Percentiles rank a stretch among this genome's conserved stretches.
phyloP scores from a whole-genome alignment of 2,888 invertebrate species.

The Hypomecis atomaria region DNA sequence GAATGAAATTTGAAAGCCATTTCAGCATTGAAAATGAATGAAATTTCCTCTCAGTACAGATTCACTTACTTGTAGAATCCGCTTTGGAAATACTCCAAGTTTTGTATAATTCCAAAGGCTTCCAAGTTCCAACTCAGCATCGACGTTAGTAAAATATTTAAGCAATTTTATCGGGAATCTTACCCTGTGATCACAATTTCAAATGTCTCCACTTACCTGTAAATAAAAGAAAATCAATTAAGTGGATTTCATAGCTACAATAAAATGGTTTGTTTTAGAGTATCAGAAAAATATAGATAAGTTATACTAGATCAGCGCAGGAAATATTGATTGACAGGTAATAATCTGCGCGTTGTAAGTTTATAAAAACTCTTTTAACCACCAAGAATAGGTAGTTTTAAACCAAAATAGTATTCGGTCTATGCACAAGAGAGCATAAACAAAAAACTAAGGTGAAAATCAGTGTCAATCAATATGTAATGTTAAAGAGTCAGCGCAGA shows the following conservation, averaged over 20 bases:
- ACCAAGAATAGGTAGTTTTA: no score
- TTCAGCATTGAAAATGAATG: conserved; percentile 34
- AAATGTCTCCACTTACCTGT: conserved; percentile 34
- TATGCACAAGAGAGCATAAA: no score
- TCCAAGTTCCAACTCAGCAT: conserved; percentile 38
- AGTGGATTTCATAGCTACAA: neutral
- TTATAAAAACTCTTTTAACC: no score
- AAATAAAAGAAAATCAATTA: conserved; percentile 21
- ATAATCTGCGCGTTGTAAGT: no score
- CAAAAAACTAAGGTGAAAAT: no score
- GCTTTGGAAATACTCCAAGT: conserved; percentile 44
- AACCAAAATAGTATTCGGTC: no score
- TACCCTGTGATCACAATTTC: conserved; percentile 10
- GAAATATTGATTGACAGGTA: no score
- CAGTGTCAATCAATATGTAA: no score
- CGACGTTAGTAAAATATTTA: conserved; percentile 37
- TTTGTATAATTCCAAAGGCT: conserved; percentile 40
- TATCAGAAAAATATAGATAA: neutral
- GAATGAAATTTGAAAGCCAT: conserved; percentile 24
- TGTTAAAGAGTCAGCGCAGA: no score
- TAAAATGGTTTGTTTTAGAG: neutral
- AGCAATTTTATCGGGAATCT: conserved; percentile 31
- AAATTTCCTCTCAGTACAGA: conserved; percentile 38
- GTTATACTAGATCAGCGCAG: no score
- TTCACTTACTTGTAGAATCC: conserved; percentile 37